Base-by-base conservation (phyloP, 2,888 invertebrate species). In the Volucella inanis region DNA sequence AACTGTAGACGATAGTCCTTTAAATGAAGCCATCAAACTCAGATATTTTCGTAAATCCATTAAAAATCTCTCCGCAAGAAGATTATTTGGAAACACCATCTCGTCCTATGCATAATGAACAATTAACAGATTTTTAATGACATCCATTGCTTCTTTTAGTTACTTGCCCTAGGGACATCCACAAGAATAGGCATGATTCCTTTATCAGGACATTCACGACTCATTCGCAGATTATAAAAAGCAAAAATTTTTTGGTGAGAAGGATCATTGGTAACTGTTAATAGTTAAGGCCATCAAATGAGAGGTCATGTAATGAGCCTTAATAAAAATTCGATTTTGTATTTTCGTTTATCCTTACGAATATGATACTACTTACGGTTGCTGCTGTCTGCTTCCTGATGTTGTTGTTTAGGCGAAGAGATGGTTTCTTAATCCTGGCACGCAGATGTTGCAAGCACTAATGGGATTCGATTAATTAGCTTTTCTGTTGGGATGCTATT, bases 401-500 rank as follows among this genome's bases (percentile, higher is more conserved):
- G 49, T 62, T 59, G 41, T 52, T 79, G 59, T 50, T 31, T 18
- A 47, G 38, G 61, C 8, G 10, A 18, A 11, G 31, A n/a, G 31
- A 31, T 65, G 6, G 15, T 55, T 70, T 55, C 49, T 65, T 64
- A 49, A 55, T 71, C 47, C 50, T 62, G 55, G 57, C 68, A 71
- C 71, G 68, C 84, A 84, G 84, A 70, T 84, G 84, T 67, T 79
- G 65, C 79, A 79, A 65, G 75, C 79, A 79, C 84, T 79, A 84
- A 84, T 84, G 84, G 84, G 67, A 84, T 84, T 79, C 79, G 84
- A 84, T 84, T 84, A 84, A 84, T 84, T 84, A 79, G 79, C 79
- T 79, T 79, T 79, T 79, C 75, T 82, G 62, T 71, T 75, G 71
- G 68, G 74, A 57, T 57, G 14, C 43, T 38, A 15, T 38, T 15